phyloP scores from a whole-genome alignment of 2,888 invertebrate species.

The Drosophila multiciliata region DNA sequence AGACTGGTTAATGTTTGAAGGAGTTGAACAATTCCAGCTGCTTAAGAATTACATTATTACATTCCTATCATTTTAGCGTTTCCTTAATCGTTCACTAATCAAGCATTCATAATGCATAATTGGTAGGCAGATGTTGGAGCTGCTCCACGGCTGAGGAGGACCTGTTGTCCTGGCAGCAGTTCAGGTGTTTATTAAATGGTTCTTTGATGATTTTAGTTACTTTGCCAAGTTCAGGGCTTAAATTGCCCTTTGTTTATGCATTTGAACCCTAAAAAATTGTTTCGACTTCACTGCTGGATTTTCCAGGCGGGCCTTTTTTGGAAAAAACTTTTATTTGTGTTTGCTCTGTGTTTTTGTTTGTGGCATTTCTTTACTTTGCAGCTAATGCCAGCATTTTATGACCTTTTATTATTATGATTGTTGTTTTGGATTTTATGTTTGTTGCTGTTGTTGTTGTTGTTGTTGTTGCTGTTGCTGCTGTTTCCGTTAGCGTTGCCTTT shows the following conservation, averaged over 20 bases:
- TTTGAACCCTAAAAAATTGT: slow-evolving; percentile 34
- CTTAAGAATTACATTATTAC: slow-evolving; percentile 1
- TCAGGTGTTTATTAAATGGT: not conserved
- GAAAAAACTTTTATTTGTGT: slow-evolving; percentile 60
- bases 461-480: not conserved
- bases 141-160: not conserved
- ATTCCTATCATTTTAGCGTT: slow-evolving; percentile 3
- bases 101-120: slow-evolving; percentile 11
- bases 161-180: not conserved
- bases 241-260: slow-evolving; percentile 56
- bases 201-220: slow-evolving; percentile 3
- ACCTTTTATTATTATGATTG: slow-evolving; percentile 42
- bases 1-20: not conserved
- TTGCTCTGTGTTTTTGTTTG: slow-evolving; percentile 49
- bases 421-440: not conserved
- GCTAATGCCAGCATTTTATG: slow-evolving; percentile 49
- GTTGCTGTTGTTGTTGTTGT: not conserved
- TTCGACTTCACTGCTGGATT: slow-evolving; percentile 34
- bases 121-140: slow-evolving; percentile 1
- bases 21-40: slow-evolving; percentile 1
- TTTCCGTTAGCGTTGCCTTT: not conserved
- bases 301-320: slow-evolving; percentile 11
- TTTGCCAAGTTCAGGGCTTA: not conserved
- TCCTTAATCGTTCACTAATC: slow-evolving; percentile 10
- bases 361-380: slow-evolving; percentile 40